A percentile compares a stretch with the other conserved stretches of the same genome.
Conservation (phyloP, 2,113 vertebrate species). For the Cinclus mexicanus region DNA sequence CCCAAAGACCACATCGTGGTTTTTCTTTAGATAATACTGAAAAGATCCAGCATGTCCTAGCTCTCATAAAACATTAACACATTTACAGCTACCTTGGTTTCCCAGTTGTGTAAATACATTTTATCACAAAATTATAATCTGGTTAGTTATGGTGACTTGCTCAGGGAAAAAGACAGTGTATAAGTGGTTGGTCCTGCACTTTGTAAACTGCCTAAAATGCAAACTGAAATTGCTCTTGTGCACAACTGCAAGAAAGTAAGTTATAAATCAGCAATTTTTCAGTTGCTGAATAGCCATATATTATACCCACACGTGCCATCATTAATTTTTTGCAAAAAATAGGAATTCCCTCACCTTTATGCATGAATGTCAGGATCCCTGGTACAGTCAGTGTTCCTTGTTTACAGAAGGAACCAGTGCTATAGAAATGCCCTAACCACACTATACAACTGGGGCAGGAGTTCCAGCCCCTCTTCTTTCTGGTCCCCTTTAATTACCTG, state of each 20-base stretch:
- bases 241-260: neutral
- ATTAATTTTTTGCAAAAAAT: neutral
- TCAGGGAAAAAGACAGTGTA: neutral
- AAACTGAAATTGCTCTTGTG: neutral
- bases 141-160: neutral
- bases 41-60: neutral
- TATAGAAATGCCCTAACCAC: neutral
- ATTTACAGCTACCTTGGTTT: neutral
- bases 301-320: neutral
- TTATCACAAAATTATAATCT: conserved; percentile 31
- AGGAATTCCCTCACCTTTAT: neutral
- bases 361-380: neutral
- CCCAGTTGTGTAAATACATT: neutral
- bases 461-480: neutral
- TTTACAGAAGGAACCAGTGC: neutral
- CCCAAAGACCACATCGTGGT: neutral
- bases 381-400: neutral
- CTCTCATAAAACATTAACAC: neutral
- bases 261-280: neutral
- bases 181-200: neutral
- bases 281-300: neutral
- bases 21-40: neutral
- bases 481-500: neutral
- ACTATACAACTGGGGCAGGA: neutral
- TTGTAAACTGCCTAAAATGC: neutral